phyloP scores from a whole-genome alignment of 1,140 invertebrate species.

The Pseudomyrmex sp. region DNA sequence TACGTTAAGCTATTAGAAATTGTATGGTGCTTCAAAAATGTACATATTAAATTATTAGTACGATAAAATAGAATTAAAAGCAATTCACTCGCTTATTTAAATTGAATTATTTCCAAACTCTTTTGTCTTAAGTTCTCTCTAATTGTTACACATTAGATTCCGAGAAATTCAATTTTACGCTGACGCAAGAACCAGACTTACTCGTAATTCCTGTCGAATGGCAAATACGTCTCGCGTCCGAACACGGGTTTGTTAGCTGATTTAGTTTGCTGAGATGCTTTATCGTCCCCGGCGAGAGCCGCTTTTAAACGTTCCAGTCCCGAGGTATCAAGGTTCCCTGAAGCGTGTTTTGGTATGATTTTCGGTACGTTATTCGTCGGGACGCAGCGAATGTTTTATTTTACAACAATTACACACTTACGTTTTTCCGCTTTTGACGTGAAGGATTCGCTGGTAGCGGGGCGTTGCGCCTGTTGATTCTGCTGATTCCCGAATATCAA shows the following conservation, averaged over 20 bases:
- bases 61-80: too few relatives aligned
- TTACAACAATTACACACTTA: conserved; percentile 57
- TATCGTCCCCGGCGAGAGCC: conserved; percentile 67
- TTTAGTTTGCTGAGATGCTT: conserved; percentile 52
- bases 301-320: conserved; percentile 74
- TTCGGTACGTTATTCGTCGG: background rate
- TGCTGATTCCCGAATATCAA: conserved; percentile 85
- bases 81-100: too few relatives aligned
- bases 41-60: too few relatives aligned
- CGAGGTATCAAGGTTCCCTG: conserved; percentile 71
- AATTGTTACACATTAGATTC: background rate
- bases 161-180: background rate
- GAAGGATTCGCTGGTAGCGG: conserved; percentile 65
- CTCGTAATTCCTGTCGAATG: conserved; percentile 77
- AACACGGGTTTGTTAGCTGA: conserved; percentile 61
- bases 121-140: background rate
- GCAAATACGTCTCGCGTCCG: conserved; percentile 67
- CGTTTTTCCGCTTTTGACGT: conserved; percentile 77
- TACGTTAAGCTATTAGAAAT: too few relatives aligned
- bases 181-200: conserved; percentile 63
- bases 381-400: background rate
- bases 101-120: too few relatives aligned
- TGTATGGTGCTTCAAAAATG: too few relatives aligned
- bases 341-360: conserved; percentile 43
- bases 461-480: conserved; percentile 72